phyloP scores from a whole-genome alignment of 2,888 invertebrate species.

The Anoncus sp. region DNA sequence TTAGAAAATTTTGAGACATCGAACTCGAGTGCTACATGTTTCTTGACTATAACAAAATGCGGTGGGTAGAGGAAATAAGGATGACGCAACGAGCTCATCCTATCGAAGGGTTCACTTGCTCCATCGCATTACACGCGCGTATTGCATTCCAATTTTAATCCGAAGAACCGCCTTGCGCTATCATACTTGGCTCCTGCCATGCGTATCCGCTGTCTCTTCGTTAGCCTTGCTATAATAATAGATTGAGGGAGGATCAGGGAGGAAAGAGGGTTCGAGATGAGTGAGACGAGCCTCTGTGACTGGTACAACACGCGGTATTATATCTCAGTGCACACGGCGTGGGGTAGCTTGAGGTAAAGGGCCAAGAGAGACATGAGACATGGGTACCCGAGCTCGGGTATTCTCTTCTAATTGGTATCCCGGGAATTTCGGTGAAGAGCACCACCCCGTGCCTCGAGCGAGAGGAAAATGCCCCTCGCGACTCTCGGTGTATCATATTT shows the following conservation, averaged over 20 bases:
- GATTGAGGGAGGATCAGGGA: conserved; percentile 45
- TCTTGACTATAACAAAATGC: too few species aligned
- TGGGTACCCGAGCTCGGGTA: conserved; percentile 55
- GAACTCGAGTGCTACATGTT: too few species aligned
- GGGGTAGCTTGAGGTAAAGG: conserved; percentile 2
- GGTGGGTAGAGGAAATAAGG: conserved; percentile 17
- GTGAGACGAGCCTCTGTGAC: conserved; percentile 6
- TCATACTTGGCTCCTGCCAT: conserved; percentile 15
- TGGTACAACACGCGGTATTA: conserved; percentile 35
- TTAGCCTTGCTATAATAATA: conserved; percentile 69
- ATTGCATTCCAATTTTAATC: conserved; percentile 82
- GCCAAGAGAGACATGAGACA: conserved; percentile 35
- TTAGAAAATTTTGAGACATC: too few species aligned
- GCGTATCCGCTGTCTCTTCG: conserved; percentile 53
- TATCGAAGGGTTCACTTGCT: conserved; percentile 59
- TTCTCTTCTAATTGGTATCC: conserved; percentile 77
- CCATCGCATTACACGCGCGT: conserved; percentile 76
- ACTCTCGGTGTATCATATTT: conserved; percentile 74
- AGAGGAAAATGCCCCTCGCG: conserved; percentile 34
- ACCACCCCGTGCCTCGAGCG: conserved; percentile 24
- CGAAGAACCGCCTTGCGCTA: conserved; percentile 60
- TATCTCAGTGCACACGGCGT: conserved; percentile 14
- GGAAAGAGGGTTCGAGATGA: conserved; percentile 18
- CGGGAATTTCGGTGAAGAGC: conserved; percentile 67
- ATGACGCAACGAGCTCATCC: conserved; percentile 25